phyloP scores from a whole-genome alignment of 2,113 vertebrate genomes.

The Dicrurus megarhynchus region DNA sequence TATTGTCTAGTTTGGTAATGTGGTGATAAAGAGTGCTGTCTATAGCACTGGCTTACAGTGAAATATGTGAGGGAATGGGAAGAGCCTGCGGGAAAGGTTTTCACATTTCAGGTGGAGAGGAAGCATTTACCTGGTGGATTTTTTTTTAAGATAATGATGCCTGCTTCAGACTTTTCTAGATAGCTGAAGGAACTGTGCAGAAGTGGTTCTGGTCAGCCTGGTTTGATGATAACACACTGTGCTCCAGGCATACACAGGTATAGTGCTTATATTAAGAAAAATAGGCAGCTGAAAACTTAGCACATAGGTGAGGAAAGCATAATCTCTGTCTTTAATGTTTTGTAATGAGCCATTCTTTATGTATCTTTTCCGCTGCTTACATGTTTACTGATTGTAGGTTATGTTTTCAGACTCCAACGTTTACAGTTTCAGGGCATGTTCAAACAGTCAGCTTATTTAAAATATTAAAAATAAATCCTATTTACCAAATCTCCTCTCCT shows the following conservation, averaged over 20 bases:
- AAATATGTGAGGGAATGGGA: background rate
- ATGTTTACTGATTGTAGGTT: background rate
- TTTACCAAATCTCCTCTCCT: background rate
- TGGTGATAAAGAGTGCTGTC: background rate
- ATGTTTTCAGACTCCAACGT: background rate
- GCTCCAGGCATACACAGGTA: fast-evolving
- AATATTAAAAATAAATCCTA: background rate
- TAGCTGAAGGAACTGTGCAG: background rate
- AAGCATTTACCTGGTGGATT: background rate
- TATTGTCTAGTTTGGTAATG: background rate
- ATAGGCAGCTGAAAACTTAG: background rate
- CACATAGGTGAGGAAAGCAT: background rate
- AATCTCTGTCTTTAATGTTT: background rate
- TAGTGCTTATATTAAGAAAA: background rate
- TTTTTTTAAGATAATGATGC: background rate
- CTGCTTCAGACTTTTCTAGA: background rate
- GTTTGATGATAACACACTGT: background rate
- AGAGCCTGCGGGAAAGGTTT: background rate
- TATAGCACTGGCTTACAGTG: background rate
- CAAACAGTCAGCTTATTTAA: background rate
- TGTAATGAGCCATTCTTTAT: background rate
- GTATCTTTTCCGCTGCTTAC: background rate
- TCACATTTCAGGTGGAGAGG: background rate
- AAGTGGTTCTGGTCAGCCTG: background rate
- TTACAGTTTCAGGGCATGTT: background rate